Base-by-base conservation (phyloP, 1,140 invertebrate genomes). In the Aporrectodea caliginosa region DNA sequence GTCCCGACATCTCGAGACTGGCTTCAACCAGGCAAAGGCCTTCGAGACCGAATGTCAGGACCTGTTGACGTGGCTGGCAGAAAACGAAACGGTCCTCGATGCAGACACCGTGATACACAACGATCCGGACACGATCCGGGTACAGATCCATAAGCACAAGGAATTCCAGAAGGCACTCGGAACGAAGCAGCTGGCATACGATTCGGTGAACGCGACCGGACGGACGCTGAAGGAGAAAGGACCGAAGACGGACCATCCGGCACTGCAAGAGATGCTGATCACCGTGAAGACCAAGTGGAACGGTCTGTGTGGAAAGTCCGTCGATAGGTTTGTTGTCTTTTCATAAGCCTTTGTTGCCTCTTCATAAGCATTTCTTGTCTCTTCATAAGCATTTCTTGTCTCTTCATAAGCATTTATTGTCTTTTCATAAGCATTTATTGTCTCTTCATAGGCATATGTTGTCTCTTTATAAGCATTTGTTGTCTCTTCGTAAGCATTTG, bases 271-370 rank as follows among this genome's bases (percentile, higher is more conserved):
- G 84, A 94, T 97, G 91, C 87, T 98, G 73, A 90, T 91, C 22
- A 94, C 98, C 70, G 89, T 99, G 58, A 98, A 98, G 87, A 93
- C 93, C 84, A 95, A 95, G 84, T 99, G 97, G 97, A 97, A 94
- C 43, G 91, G 91, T 0, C 93, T 98, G 0, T 98, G 96, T 89
- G 93, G 93, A 2, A 98, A 97, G 90, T 95, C 95, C 85, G 95
- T 98, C 35, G 95, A 98, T 82, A 92, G 91, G 84, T 88, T 79
- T 58, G 43, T 58, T 58, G 22, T 58, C n/a, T n/a, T n/a, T n/a
- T n/a, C n/a, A n/a, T n/a, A n/a, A n/a, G n/a, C n/a, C n/a, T n/a
- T n/a, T n/a, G n/a, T n/a, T n/a, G n/a, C n/a, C n/a, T n/a, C n/a
- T n/a, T 2, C 1, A 69, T 29, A 2, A 69, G 22, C 22, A 1